Percentiles rank a stretch among this genome's conserved stretches.
phyloP scores from a whole-genome alignment of 2,113 vertebrate genomes.

The Columba livia region DNA sequence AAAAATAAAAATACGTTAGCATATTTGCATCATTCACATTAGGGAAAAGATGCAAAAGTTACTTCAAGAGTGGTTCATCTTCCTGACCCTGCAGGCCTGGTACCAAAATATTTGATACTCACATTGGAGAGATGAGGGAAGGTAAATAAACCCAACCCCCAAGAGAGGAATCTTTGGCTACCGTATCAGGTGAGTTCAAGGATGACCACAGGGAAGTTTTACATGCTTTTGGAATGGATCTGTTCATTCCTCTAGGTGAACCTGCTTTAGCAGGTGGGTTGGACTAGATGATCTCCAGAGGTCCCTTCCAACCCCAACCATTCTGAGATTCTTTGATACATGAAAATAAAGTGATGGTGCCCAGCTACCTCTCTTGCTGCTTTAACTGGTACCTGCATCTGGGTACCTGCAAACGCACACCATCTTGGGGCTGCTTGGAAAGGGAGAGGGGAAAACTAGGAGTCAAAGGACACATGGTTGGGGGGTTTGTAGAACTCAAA shows the following conservation, averaged over 20 bases:
- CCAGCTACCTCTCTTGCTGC: not conserved
- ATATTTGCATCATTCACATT: not conserved
- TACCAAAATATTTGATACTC: not conserved
- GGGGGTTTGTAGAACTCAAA: not conserved
- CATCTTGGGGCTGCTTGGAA: not conserved
- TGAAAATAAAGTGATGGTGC: not conserved
- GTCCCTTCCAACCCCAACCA: no score
- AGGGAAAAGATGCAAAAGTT: not conserved
- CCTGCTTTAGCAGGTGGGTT: no score
- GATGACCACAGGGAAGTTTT: not conserved
- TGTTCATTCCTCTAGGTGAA: not conserved
- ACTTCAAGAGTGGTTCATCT: not conserved
- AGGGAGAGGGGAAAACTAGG: not conserved
- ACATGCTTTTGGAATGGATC: not conserved
- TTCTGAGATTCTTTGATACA: no score
- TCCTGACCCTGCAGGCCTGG: not conserved
- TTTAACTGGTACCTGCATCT: not conserved
- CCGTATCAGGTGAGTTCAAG: not conserved
- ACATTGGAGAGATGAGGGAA: not conserved
- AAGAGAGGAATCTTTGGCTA: not conserved
- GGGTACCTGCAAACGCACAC: not conserved
- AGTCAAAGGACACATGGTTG: not conserved
- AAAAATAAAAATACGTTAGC: not conserved
- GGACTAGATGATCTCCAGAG: no score
- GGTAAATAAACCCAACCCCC: rapidly evolving